Evolutionary conservation across 2,113 vertebrate species (phyloP).

Genomic region (Saccopteryx leptura): DNA sequence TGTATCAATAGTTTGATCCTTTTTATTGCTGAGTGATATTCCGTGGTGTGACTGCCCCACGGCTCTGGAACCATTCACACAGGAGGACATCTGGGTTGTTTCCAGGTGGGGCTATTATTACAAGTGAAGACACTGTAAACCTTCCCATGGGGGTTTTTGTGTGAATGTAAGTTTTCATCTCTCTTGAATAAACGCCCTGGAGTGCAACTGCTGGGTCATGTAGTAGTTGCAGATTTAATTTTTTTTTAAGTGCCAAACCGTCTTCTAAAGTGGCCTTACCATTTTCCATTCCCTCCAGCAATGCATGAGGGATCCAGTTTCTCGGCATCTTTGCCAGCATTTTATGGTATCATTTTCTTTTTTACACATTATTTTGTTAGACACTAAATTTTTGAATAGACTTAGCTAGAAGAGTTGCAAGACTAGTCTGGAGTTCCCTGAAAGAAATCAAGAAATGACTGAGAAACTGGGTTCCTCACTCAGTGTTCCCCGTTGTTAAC

Average conservation of each 20-base stretch:
- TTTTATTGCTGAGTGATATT: background rate
- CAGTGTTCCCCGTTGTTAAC: fast-evolving
- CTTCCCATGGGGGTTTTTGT: background rate
- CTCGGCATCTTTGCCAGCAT: background rate
- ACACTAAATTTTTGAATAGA: background rate
- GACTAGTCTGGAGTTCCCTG: background rate
- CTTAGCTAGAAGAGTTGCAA: background rate
- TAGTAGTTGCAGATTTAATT: background rate
- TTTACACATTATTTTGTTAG: background rate
- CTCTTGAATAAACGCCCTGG: background rate
- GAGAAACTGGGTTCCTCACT: background rate
- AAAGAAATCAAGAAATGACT: background rate
- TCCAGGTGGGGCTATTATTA: background rate
- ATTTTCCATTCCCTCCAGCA: background rate
- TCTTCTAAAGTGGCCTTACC: background rate
- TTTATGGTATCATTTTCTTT: background rate
- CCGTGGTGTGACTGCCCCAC: background rate
- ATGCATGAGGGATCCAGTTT: background rate
- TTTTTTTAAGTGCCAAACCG: background rate
- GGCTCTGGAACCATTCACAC: background rate
- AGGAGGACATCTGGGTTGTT: background rate
- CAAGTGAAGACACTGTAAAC: background rate
- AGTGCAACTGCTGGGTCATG: background rate
- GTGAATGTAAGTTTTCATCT: background rate
- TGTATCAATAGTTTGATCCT: background rate